Percentiles rank a stretch among this genome's conserved stretches.
Conservation (phyloP, 2,888 invertebrate genomes). For the Tiliacea citrago region DNA sequence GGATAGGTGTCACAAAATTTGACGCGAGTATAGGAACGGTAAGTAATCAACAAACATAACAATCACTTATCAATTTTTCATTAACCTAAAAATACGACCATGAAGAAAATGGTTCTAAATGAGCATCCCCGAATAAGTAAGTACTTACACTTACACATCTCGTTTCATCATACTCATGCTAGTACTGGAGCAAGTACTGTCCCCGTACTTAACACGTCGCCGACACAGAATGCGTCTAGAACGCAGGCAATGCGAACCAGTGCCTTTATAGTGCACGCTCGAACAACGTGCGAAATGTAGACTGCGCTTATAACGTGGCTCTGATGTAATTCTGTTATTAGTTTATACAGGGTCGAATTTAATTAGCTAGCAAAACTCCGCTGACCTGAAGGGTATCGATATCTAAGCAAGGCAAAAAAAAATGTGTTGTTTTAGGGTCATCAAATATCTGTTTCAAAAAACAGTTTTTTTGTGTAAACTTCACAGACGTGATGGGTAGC, state of each 20-base stretch:
- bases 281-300: conserved; percentile 69
- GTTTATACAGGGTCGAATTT: conserved; percentile 3
- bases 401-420: too few relatives aligned
- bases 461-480: too few relatives aligned
- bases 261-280: conserved; percentile 62
- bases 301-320: conserved; percentile 48
- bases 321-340: conserved; percentile 55
- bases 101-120: not conserved
- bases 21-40: too few relatives aligned
- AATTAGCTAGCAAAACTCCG: too few relatives aligned
- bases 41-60: not conserved
- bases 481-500: too few relatives aligned
- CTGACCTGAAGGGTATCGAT: too few relatives aligned
- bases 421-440: too few relatives aligned
- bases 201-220: conserved; percentile 49
- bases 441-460: too few relatives aligned
- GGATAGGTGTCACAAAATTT: too few relatives aligned
- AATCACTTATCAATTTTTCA: too few relatives aligned
- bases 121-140: not conserved
- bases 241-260: conserved; percentile 59
- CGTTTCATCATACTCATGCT: not conserved
- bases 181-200: conserved; percentile 51
- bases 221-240: conserved; percentile 67
- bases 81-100: not conserved
- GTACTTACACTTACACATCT: not conserved